phyloP scores from a whole-genome alignment of 2,113 vertebrate species.

The Passer montanus region DNA sequence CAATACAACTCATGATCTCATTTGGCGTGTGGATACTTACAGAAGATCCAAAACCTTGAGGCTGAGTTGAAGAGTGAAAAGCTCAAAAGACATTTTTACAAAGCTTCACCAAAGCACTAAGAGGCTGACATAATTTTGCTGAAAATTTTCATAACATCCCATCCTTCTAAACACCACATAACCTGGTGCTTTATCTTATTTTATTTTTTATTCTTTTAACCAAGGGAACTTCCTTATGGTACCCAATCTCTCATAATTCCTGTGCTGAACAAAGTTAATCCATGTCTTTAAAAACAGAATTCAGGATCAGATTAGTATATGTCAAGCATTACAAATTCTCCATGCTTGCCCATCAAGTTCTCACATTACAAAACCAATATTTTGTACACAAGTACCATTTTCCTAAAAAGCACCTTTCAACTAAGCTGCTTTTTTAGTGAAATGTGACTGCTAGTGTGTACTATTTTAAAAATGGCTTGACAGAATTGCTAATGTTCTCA shows the following conservation, averaged over 20 bases:
- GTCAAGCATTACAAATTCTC: neutral
- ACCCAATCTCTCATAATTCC: neutral
- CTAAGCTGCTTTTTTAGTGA: slow-evolving; percentile 68
- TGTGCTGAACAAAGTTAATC: neutral
- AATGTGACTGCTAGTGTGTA: slow-evolving; percentile 75
- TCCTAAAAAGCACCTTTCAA: slow-evolving; percentile 75
- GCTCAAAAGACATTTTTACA: neutral
- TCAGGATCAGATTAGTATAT: neutral
- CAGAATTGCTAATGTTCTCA: slow-evolving; percentile 83
- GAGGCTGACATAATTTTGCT: neutral
- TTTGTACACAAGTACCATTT: slow-evolving; percentile 24
- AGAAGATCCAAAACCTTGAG: neutral
- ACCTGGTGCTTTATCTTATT: neutral
- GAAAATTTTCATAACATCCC: neutral
- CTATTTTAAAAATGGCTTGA: slow-evolving; percentile 81
- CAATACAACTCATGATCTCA: neutral
- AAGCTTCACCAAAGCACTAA: neutral
- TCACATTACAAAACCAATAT: slow-evolving; percentile 26
- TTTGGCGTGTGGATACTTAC: neutral
- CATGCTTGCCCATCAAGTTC: neutral
- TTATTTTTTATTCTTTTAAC: neutral
- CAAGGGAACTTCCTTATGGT: neutral
- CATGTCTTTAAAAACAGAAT: slow-evolving; percentile 18
- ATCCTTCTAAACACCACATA: neutral
- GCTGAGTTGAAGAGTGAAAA: neutral